phyloP scores from a whole-genome alignment of 2,797 vertebrate species.

The Mormyrops attenuatus region DNA sequence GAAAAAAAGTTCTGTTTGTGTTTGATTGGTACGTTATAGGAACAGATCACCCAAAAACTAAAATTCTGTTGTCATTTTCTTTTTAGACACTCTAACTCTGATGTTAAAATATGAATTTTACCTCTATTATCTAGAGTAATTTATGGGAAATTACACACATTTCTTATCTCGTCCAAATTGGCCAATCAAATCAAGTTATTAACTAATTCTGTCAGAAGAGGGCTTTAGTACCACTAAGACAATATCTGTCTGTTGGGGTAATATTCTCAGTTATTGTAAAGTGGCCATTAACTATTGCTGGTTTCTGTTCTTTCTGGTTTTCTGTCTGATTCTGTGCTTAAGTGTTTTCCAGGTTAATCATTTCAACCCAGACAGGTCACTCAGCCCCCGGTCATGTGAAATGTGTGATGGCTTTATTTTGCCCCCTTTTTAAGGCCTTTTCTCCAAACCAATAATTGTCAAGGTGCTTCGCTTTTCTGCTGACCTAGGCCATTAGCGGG shows the following conservation, averaged over 20 bases:
- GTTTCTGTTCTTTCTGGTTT: conserved; percentile 44
- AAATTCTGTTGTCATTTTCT: not conserved
- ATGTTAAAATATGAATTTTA: not conserved
- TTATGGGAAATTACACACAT: not conserved
- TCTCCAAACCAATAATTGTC: not conserved
- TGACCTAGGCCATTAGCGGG: conserved; percentile 63
- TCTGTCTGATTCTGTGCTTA: conserved; percentile 59
- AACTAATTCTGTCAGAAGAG: not conserved
- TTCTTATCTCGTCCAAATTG: not conserved
- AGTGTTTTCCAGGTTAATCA: conserved; percentile 66
- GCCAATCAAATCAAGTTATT: not conserved
- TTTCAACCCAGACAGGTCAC: conserved; percentile 44
- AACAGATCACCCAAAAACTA: not conserved
- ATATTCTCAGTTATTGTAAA: conserved; percentile 32
- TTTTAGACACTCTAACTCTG: not conserved
- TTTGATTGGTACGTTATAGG: not conserved
- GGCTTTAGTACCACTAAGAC: not conserved
- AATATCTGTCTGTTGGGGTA: not conserved
- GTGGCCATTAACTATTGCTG: conserved; percentile 51
- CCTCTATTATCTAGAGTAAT: not conserved
- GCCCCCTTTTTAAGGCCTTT: not conserved
- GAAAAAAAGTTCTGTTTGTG: not conserved
- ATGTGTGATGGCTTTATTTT: not conserved
- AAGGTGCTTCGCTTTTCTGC: conserved; percentile 36
- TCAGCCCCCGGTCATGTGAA: conserved; percentile 33